Conservation (phyloP, 1,140 invertebrate species). For the Eriosoma lanigerum region DNA sequence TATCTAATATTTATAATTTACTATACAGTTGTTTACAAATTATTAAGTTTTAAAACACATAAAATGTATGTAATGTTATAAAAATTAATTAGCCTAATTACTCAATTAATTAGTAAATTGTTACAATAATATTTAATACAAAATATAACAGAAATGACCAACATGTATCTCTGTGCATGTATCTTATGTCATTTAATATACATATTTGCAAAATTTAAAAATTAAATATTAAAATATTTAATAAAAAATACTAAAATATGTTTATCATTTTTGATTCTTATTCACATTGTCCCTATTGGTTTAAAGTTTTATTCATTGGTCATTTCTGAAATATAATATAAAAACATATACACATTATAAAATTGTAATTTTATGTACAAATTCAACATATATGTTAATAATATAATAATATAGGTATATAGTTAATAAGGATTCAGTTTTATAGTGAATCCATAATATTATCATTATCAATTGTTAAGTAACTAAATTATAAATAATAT, state of each 20-base stretch:
- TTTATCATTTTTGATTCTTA: no score
- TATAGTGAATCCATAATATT: background rate
- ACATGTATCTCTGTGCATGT: no score
- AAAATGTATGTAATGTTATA: background rate
- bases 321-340: background rate
- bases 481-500: slow-evolving; percentile 15
- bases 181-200: no score
- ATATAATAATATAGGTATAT: slow-evolving; percentile 28
- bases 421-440: background rate
- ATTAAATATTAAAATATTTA: no score
- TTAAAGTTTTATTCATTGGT: no score
- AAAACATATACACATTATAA: background rate
- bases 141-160: background rate
- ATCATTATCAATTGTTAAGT: slow-evolving; percentile 12
- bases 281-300: no score
- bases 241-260: no score
- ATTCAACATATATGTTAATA: slow-evolving; percentile 13
- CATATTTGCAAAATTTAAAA: no score
- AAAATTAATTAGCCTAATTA: background rate
- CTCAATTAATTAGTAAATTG: background rate
- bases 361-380: slow-evolving; percentile 22
- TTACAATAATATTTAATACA: background rate
- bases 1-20: background rate
- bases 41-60: background rate
- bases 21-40: background rate